Conservation (phyloP, 1,140 invertebrate genomes). For the Drosophila equinoxialis region DNA sequence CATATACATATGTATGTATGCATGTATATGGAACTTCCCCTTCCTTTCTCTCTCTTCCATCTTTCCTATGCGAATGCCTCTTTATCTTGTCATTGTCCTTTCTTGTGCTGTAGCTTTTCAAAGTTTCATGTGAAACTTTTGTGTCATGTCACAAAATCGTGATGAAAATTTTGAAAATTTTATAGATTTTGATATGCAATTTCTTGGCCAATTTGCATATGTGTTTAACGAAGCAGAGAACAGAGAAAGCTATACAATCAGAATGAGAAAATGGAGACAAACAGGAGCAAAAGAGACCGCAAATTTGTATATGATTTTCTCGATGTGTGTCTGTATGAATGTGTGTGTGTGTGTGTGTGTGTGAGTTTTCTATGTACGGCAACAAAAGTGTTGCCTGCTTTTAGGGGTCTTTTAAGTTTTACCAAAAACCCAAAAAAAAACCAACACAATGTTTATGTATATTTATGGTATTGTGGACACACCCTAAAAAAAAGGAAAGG, state of each 20-base stretch:
- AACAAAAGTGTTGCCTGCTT: constrained; percentile 53
- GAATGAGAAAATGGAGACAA: constrained; percentile 3
- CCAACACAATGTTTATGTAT: constrained; percentile 56
- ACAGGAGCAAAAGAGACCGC: constrained; percentile 39
- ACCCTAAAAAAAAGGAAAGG: constrained; percentile 52
- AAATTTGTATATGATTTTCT: constrained; percentile 78
- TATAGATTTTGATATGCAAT: constrained; percentile 59
- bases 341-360: constrained; percentile 10
- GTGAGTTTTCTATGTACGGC: no score
- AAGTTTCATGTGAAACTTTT: constrained; percentile 21
- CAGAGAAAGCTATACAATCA: constrained; percentile 11
- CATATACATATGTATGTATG: constrained; percentile 5
- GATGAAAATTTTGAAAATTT: constrained; percentile 61
- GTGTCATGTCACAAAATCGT: constrained; percentile 47
- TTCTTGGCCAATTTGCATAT: constrained; percentile 68
- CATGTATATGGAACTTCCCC: not conserved
- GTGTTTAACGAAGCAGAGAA: constrained; percentile 69
- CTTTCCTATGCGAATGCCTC: not conserved
- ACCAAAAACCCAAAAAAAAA: not conserved
- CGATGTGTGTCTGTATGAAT: not conserved
- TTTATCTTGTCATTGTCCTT: not conserved
- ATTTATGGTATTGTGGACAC: constrained; percentile 53
- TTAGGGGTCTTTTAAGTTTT: constrained; percentile 39
- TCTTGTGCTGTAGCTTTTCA: not conserved
- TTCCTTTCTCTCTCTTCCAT: not conserved